Base-by-base conservation (phyloP, 1,140 invertebrate species). In the Tribolium castaneum region DNA sequence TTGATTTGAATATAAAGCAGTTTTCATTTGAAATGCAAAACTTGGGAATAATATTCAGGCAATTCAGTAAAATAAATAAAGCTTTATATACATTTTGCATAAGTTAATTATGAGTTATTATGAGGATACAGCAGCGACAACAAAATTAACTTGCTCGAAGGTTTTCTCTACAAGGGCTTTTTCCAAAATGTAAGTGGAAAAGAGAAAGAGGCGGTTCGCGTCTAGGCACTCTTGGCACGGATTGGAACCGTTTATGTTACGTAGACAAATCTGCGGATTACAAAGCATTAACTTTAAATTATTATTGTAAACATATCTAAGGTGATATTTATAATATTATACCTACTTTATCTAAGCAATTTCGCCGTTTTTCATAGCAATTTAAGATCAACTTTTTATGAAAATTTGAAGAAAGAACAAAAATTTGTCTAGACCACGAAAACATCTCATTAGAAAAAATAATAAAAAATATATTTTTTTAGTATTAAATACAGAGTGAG, bases 21-120 rank as follows among this genome's bases (percentile, higher is more conserved):
- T 72, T 72, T 73, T 52, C 71, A 73, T 73, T 73, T 73, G 71
- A 73, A 73, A 73, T 73, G 71, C 71, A 73, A 73, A 73, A 73
- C 71, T 73, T 73, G 71, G 71, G 71, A 73, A 73, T 66, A 66
- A 73, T 73, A 54, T 73, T 73, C 71, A 52, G 34, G 71, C 71
- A 35, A 73, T 72, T 72, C 59, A 73, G 49, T 73, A 73, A 73
- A 73, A 73, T 73, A 73, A 73, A 73, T 73, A 73, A 66, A 66
- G 59, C 59, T 66, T 66, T 66, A 66, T 39, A 66, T 66, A 66
- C 59, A 66, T 66, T 66, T 66, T 66, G 59, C 59, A 66, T 66
- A 66, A 66, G 59, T 66, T 66, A 66, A 66, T 66, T 66, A 66
- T 66, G 59, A 66, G 59, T 66, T 66, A 66, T 66, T 66, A 66